A percentile compares a stretch with the other conserved stretches of the same genome.
Conservation (phyloP, 2,888 invertebrate species). For the Hypolimnas misippus region DNA sequence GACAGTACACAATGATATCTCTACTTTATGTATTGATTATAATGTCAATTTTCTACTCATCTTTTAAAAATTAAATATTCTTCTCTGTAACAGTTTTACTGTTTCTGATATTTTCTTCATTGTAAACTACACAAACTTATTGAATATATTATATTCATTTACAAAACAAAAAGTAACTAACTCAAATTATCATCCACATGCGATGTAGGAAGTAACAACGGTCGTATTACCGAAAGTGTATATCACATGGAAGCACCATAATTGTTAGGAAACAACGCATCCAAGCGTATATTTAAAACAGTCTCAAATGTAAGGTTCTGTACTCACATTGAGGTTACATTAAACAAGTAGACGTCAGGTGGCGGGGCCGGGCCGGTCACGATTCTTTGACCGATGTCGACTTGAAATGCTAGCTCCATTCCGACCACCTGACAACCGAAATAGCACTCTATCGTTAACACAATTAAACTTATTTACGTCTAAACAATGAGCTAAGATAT, state of each 20-base stretch:
- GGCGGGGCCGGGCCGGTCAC: conserved; percentile 79
- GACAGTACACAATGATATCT: too few relatives aligned
- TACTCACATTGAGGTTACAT: conserved; percentile 66
- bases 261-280: conserved; percentile 15
- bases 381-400: conserved; percentile 81
- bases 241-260: conserved; percentile 5
- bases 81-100: too few relatives aligned
- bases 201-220: not conserved
- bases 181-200: not conserved
- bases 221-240: not conserved
- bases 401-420: conserved; percentile 62
- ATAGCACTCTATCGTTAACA: conserved; percentile 42
- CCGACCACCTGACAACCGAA: conserved; percentile 42
- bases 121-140: too few relatives aligned
- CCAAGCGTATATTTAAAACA: conserved; percentile 55
- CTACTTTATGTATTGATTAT: too few relatives aligned
- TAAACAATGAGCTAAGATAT: conserved; percentile 40
- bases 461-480: conserved; percentile 42
- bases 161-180: too few relatives aligned
- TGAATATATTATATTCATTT: too few relatives aligned
- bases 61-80: too few relatives aligned
- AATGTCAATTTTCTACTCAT: too few relatives aligned
- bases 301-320: conserved; percentile 60
- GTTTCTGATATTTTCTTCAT: too few relatives aligned
- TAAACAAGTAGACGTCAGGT: conserved; percentile 79